Base-by-base conservation (phyloP, 2,888 invertebrate genomes). In the Melanotus villosus region DNA sequence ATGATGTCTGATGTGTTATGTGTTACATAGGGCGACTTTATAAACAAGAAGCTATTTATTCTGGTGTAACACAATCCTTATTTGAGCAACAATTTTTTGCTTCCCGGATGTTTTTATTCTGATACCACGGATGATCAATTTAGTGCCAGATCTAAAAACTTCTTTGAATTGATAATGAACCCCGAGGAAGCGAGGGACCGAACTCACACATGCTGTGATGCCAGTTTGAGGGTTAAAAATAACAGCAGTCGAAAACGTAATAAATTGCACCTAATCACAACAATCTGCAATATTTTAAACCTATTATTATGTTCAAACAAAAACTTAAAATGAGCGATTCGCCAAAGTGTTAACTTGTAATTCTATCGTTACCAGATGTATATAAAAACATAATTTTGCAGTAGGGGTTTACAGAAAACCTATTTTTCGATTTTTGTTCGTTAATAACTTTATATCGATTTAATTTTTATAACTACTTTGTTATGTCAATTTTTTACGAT, bases 261-360 rank as follows among this genome's bases (percentile, higher is more conserved):
- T 65, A 65, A 65, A 65, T 65, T 57, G 65, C 26, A 50, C 32
- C 34, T 58, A 65, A 65, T 65, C 65, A 65, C 47, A 65, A 58
- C 58, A 65, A 65, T 65, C 47, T 38, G 58, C 57, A 57, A 65
- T 65, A 47, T 65, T 65, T 65, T 47, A 64, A 65, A 57, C 47
- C 58, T 50, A 47, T 45, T 14, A 65, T 65, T 65, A 65, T 23
- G 23, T 58, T 50, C 47, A 23, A 45, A 34, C 43, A 65, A 65
- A 60, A 54, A 54, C 34, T 14, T 38, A n/a, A 50, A 52, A 9
- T 18, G 52, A 62, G 30, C 36, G 38, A 52, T 60, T 47, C 60
- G 12, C 50, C 10, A n/a, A 4, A 10, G 50, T 23, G 50, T 26
- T 26, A 50, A 50, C 50, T 26, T 7, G 50, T 30, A 50, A 50